These are phyloP conservation scores for Trichoplusia ni DNA, from an alignment of 1,140 invertebrate genomes.

Conservation along the genomic window DNA sequence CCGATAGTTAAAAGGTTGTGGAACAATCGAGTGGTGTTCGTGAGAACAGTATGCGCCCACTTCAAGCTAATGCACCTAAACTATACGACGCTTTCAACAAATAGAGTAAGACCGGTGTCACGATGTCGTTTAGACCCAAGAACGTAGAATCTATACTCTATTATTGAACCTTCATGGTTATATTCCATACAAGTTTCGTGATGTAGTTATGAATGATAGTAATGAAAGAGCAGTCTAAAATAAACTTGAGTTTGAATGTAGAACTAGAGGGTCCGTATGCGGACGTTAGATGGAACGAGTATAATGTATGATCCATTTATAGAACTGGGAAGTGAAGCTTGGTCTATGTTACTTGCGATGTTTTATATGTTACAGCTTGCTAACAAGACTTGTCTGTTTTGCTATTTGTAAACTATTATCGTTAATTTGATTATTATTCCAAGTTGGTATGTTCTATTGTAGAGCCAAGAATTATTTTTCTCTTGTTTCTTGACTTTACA, in stretches of 20 bases:
- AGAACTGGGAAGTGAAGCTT: conserved; percentile 30
- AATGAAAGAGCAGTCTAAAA: conserved; percentile 16
- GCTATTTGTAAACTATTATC: conserved; percentile 8
- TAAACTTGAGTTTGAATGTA: conserved; percentile 11
- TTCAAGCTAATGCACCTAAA: conserved; percentile 70
- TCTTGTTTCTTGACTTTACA: too few relatives aligned
- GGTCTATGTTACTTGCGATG: neutral
- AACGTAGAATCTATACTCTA: conserved; percentile 19
- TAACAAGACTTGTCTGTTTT: conserved; percentile 22
- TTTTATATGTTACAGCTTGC: neutral
- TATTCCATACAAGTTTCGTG: neutral
- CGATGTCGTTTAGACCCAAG: conserved; percentile 27
- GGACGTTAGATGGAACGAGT: conserved; percentile 23
- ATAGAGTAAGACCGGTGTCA: conserved; percentile 27
- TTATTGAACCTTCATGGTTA: neutral
- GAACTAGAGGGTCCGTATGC: neutral
- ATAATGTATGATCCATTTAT: conserved; percentile 26
- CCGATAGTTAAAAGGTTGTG: conserved; percentile 71
- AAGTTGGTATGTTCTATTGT: too few relatives aligned
- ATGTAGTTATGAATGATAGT: neutral
- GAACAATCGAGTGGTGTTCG: conserved; percentile 64
- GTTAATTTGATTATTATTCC: too few relatives aligned
- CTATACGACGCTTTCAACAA: conserved; percentile 31
- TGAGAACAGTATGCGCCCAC: conserved; percentile 68
- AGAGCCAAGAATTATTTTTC: too few relatives aligned